These are phyloP conservation scores for Clunio marinus DNA, from an alignment of 2,888 invertebrate species.

Conservation along the genomic window DNA sequence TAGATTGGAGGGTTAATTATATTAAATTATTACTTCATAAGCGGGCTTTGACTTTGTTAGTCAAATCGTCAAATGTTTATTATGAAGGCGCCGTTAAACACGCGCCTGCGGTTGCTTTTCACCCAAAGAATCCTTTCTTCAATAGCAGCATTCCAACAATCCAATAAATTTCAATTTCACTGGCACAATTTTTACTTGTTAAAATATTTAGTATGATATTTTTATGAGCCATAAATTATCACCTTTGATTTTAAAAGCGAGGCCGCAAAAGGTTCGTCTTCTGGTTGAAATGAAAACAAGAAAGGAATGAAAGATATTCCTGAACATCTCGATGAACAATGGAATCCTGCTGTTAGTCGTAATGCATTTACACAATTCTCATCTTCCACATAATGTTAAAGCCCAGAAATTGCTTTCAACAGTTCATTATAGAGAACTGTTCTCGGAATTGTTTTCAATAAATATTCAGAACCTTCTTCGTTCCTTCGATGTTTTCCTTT, in stretches of 20 bases:
- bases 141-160: neutral
- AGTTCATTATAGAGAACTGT: slow-evolving; percentile 33
- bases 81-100: no score
- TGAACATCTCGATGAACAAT: slow-evolving; percentile 28
- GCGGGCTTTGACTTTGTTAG: no score
- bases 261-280: neutral
- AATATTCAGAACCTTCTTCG: neutral
- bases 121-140: neutral
- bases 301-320: no score
- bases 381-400: slow-evolving; percentile 6
- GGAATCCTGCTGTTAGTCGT: slow-evolving; percentile 33
- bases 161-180: slow-evolving; percentile 38
- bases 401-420: slow-evolving; percentile 19
- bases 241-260: slow-evolving; percentile 20
- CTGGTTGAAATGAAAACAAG: no score
- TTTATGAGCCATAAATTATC: slow-evolving; percentile 38
- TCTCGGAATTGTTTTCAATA: slow-evolving; percentile 29
- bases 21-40: no score
- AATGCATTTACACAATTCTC: slow-evolving; percentile 31
- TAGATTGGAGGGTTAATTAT: neutral
- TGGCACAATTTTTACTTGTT: slow-evolving; percentile 29
- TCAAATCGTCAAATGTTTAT: no score
- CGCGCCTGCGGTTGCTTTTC: slow-evolving; percentile 19
- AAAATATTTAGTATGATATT: slow-evolving; percentile 21
- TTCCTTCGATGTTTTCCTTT: neutral